These are phyloP conservation scores for Tetragonula carbonaria DNA, from an alignment of 2,888 invertebrate species.

Conservation along the genomic window DNA sequence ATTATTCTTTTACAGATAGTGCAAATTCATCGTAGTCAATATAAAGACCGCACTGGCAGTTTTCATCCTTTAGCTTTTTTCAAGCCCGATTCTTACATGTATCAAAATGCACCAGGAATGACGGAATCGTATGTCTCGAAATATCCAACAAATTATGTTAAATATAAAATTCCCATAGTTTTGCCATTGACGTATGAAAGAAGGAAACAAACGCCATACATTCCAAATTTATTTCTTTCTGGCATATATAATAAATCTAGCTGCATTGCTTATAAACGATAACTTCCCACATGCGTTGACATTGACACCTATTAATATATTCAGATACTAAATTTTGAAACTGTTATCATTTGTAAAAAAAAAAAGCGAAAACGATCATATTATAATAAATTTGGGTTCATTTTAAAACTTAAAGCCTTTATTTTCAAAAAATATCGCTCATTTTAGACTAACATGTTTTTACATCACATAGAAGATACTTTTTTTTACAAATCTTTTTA, in stretches of 20 bases:
- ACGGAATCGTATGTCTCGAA: constrained; percentile 78
- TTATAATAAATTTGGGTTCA: too few relatives aligned
- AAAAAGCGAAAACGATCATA: too few relatives aligned
- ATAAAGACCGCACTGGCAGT: constrained; percentile 86
- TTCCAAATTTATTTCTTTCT: constrained; percentile 86
- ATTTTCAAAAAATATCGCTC: too few relatives aligned
- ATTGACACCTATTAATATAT: too few relatives aligned
- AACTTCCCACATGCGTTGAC: not conserved
- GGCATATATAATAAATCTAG: constrained; percentile 86
- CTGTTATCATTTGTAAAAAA: too few relatives aligned
- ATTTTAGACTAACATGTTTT: too few relatives aligned
- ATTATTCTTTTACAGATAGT: constrained; percentile 83
- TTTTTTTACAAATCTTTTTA: too few relatives aligned
- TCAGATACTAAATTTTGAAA: too few relatives aligned
- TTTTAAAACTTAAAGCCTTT: too few relatives aligned
- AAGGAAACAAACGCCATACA: constrained; percentile 84
- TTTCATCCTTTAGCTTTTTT: constrained; percentile 87
- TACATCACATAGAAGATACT: too few relatives aligned
- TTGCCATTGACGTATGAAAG: constrained; percentile 85
- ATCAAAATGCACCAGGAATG: constrained; percentile 86
- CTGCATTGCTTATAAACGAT: constrained; percentile 85
- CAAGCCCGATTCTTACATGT: constrained; percentile 84
- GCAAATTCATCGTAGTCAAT: constrained; percentile 87
- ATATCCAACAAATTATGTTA: constrained; percentile 86
- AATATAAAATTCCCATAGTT: constrained; percentile 87